Evolutionary conservation across 2,888 invertebrate species (phyloP), one percentile per base, ranked within the genome.

Genomic region (Melitaea athalia): DNA sequence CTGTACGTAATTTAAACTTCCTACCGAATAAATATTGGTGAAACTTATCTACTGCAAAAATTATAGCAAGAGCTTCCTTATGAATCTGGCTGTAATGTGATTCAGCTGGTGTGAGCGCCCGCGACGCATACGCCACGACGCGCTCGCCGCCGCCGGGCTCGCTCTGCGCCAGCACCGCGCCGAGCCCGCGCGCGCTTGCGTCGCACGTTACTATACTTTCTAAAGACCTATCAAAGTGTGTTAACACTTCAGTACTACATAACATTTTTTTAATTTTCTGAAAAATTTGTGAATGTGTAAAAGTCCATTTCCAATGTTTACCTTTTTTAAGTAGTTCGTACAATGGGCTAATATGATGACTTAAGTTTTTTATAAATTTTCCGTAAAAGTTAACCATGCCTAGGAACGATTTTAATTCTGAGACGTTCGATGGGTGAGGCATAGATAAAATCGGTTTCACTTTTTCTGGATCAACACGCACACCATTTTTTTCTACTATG

Each of bases 1-100:
- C 62, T 0, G 50, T 49, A 12, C 50, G 47, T 15, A 62, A 15
- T 12, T 33, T 50, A 11, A 62, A 62, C 5, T 50, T 31, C 12
- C 49, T 14, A 3, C 62, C 62, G 24, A 50, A 50, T n/a, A 62
- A 50, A 50, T 62, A 50, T 50, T 62, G 62, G n/a, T 62, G 62
- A 24, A 50, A 50, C 14, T 50, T 49, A n/a, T 15, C 50, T 1
- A 62, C 8, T 15, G n/a, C 62, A 14, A 38, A 62, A 10, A 49
- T 31, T 10, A 49, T 50, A 33, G 50, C 49, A 5, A 24, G 5
- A 5, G 62, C 62, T 33, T 62, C 62, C n/a, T 50, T 49, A 14
- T 62, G 11, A 12, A 62, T 62, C 31, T 62, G 62, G 4, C 24
- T n/a, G 12, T 61, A 61, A 24, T 10, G 3, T 12, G 24, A 11